Percentiles rank a stretch among this genome's conserved stretches.
phyloP scores from a whole-genome alignment of 2,888 invertebrate species.

The Tinea pellionella region DNA sequence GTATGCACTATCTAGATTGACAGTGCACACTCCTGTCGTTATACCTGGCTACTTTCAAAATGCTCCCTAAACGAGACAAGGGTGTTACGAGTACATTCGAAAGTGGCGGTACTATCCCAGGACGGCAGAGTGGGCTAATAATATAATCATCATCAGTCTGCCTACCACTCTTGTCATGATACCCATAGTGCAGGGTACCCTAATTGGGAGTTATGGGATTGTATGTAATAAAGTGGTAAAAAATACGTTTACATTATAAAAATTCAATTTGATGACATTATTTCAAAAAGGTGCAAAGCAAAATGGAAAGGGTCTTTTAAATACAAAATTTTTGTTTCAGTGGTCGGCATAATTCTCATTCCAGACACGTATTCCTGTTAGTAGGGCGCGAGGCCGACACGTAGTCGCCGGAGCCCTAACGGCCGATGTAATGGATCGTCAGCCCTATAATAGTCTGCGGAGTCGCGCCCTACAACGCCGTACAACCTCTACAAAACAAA shows the following conservation, averaged over 20 bases:
- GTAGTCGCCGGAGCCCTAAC: conserved; percentile 49
- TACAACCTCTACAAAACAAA: conserved; percentile 46
- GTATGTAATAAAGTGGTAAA: neutral
- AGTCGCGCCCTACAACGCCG: conserved; percentile 32
- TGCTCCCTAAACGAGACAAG: too few species aligned
- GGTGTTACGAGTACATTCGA: too few species aligned
- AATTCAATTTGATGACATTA: neutral
- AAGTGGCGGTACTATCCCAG: too few species aligned
- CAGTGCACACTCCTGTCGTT: too few species aligned
- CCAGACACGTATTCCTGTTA: conserved; percentile 54
- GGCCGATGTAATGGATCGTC: conserved; percentile 47
- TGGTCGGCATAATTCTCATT: conserved; percentile 23
- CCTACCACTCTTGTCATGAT: too few species aligned
- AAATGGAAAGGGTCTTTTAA: neutral
- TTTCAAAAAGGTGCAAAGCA: neutral
- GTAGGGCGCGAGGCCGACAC: conserved; percentile 59
- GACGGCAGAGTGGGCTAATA: too few species aligned
- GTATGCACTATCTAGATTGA: too few species aligned
- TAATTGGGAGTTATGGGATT: neutral
- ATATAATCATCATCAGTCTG: too few species aligned
- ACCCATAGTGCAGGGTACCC: too few species aligned
- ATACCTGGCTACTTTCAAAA: too few species aligned
- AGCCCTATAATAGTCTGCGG: conserved; percentile 45
- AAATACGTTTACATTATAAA: neutral
- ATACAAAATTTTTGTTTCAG: neutral